phyloP scores from a whole-genome alignment of 92 coral and sea anemone species.

The Zoanthus gigantus region DNA sequence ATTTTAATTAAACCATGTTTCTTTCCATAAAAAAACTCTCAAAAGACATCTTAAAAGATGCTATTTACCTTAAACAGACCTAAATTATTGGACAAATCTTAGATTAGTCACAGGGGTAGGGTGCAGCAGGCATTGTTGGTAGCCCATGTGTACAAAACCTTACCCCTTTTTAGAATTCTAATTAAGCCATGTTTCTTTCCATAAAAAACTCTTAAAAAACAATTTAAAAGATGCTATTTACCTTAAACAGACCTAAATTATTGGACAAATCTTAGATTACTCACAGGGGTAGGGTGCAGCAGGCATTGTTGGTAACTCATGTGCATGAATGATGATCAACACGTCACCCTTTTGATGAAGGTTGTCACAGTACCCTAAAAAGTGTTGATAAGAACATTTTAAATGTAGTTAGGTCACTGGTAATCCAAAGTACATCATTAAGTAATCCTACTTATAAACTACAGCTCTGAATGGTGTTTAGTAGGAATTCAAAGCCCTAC shows the following conservation, averaged over 20 bases:
- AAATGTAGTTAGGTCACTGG: too few species aligned
- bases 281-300: conserved; percentile 91
- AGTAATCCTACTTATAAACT: too few species aligned
- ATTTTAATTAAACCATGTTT: too few species aligned
- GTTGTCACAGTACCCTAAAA: conserved; percentile 70
- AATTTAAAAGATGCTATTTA: too few species aligned
- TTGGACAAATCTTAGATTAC: conserved; percentile 5
- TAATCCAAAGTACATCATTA: too few species aligned
- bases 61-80: not conserved
- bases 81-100: not conserved
- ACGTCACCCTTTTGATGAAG: conserved; percentile 70
- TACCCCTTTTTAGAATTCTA: too few species aligned
- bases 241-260: not conserved
- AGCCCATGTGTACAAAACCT: conserved; percentile 83
- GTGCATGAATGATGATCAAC: conserved; percentile 83
- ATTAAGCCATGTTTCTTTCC: too few species aligned
- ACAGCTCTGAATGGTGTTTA: too few species aligned
- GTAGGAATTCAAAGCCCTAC: not conserved
- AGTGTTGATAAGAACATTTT: not conserved
- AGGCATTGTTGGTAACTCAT: conserved; percentile 85
- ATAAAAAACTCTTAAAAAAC: too few species aligned
- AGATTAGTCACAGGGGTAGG: conserved; percentile 82
- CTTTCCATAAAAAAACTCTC: too few species aligned
- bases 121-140: conserved; percentile 85
- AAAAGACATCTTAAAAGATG: too few species aligned